Evolutionary conservation across 2,113 vertebrate species (phyloP), one percentile per base, ranked within the genome.

Genomic region (Gymnocephalus cernua): DNA sequence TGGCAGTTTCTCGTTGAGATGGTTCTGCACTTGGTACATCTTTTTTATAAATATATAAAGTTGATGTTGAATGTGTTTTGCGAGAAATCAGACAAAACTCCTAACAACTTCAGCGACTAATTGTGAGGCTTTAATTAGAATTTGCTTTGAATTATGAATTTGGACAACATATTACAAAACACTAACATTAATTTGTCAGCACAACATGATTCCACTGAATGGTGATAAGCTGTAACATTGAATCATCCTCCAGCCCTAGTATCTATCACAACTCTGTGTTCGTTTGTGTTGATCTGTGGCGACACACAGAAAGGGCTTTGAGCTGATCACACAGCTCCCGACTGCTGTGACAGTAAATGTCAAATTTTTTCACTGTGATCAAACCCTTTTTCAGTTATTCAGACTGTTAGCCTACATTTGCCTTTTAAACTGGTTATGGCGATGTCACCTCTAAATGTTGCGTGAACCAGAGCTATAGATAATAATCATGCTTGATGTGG

Each of bases 301-400:
- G 4, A 45, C 27, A 59, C 32, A 21, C n/a, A 38, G 18, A 32
- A 59, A 1, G 5, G 27, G 9, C 2, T 51, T 16, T 48, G 23
- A 48, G 11, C 65, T 56, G 25, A 54, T 59, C 56, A n/a, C 9
- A 18, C 38, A 48, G 25, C 25, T 54, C 6, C 14, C 0, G 18
- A 32, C 47, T 23, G 29, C 48, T 50, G 19, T 62, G 75, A 71
- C 47, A n/a, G 9, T 51, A 82, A 68, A 77, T 73, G 47, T 72
- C 69, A 47, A 57, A 38, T 54, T 68, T 70, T 61, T 70, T 47
- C 15, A 32, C 51, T 29, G 44, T 69, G 51, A 64, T 45, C 38
- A 68, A 77, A 58, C 5, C 47, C 32, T 61, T 63, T 69, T 18
- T 41, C 38, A 58, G 18, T 44, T 9, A 38, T 32, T 51, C 47